Evolutionary conservation across 2,797 vertebrate species (phyloP).

Genomic region (Naso thynnoides): DNA sequence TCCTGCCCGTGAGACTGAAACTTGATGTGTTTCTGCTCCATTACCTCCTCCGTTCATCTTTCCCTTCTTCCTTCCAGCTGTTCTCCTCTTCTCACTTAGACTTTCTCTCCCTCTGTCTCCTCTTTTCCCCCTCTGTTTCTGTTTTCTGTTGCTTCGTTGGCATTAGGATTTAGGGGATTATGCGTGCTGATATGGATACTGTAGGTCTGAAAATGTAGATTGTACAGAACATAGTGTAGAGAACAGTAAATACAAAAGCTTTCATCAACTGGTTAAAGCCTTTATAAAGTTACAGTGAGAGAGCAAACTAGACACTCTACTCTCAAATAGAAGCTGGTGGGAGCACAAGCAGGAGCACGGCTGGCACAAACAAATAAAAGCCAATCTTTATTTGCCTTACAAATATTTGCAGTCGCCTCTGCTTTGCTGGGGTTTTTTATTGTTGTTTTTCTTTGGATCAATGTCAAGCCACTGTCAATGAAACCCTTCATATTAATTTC

Average conservation of each 20-base stretch:
- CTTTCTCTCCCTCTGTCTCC: slow-evolving; percentile 12
- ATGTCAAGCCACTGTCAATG: too few relatives aligned
- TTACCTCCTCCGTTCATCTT: slow-evolving; percentile 53
- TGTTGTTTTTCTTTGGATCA: too few relatives aligned
- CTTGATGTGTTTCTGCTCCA: slow-evolving; percentile 69
- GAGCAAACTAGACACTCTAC: not conserved
- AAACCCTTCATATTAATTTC: too few relatives aligned
- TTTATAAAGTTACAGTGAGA: not conserved
- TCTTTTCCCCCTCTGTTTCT: slow-evolving; percentile 1
- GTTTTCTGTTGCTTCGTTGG: slow-evolving; percentile 6
- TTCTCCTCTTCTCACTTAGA: slow-evolving; percentile 47
- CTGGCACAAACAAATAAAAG: not conserved
- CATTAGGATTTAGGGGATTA: slow-evolving; percentile 21
- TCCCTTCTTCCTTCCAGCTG: slow-evolving; percentile 51
- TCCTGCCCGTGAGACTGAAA: slow-evolving; percentile 44
- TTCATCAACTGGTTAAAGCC: not conserved
- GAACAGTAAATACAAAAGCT: not conserved
- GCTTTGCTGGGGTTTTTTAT: not conserved
- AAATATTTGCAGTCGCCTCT: not conserved
- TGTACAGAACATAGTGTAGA: not conserved
- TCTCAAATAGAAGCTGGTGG: not conserved
- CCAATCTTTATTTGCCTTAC: not conserved
- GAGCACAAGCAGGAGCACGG: too few relatives aligned
- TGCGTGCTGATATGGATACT: slow-evolving; percentile 15
- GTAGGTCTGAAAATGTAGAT: slow-evolving; percentile 9